Evolutionary conservation across 2,888 invertebrate species (phyloP), one percentile per base, ranked within the genome.

Genomic region (Drosophila quasianomalipes): DNA sequence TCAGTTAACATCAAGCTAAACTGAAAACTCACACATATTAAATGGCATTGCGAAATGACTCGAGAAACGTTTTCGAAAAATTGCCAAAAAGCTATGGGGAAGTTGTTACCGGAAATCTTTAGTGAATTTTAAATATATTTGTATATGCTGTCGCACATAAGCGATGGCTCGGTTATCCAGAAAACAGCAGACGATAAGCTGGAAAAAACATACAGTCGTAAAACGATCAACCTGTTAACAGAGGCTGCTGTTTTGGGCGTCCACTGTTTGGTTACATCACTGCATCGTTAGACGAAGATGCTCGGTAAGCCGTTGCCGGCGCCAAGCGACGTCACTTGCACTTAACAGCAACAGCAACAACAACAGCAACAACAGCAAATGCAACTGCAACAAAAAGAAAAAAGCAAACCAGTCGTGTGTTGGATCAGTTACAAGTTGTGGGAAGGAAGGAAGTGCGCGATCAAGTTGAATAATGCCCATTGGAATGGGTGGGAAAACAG

Each of bases 281-380:
- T 67, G 65, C 44, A 63, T 51, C 78, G 84, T 69, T 85, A 83
- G 81, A 76, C 69, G 84, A 85, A 83, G 82, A 83, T 85, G 82
- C 73, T 83, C 85, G 67, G 74, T 79, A 71, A 28, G 51, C 28
- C 39, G 39, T 14, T 57, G 69, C 80, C 76, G 83, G 76, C 66
- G 33, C 19, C 44, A 57, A 39, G 10, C 75, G 49, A 58, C 58
- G 55, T 75, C 79, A 77, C 77, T 77, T 69, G 65, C 71, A 71
- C 67, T 61, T 52, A 47, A 33, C 67, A 37, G 14, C 10, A 16
- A 19, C 22, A 12, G 7, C 30, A 44, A 39, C 52, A 58, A 7
- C n/a, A 26, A 59, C 67, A 37, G 19, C 19, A n/a, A 19, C 19
- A 14, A 7, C 47, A 47, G 22, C 22, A 47, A 26, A 26, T 16